Base-by-base conservation (phyloP, 2,888 invertebrate species). In the Cecidostiba fungosa region DNA sequence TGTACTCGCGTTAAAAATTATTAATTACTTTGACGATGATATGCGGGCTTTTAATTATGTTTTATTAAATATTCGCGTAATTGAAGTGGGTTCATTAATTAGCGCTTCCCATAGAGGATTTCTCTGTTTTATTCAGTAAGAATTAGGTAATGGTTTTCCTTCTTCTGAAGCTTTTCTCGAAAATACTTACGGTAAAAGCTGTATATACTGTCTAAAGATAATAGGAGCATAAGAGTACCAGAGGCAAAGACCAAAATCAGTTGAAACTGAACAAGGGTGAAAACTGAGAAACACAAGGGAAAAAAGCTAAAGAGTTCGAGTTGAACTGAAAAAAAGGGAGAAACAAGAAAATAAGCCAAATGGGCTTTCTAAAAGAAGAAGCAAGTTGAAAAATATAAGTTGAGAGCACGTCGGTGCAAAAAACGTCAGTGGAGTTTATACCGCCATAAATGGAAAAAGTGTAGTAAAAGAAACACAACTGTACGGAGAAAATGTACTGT, bases 231-330 rank as follows among this genome's bases (percentile, higher is more conserved):
- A 50, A 32, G 50, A 79, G 79, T 70, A 19, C 69, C 50, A 32
- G n/a, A 69, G n/a, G 32, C 32, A 69, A 23, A 70, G 70, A 70
- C 36, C 32, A 79, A 50, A 79, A 50, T 79, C 70, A 66, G 50
- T 32, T n/a, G 47, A 36, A 79, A 12, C 50, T 79, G 70, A 79
- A 32, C 36, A 79, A 70, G 70, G 50, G n/a, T 12, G 43, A 50
- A 70, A 70, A 39, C 1, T 19, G 43, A 70, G 23, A 32, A 54
- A 69, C 59, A 78, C 47, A 14, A n/a, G 26, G n/a, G n/a, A 62
- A 23, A 69, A 43, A 43, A 50, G 16, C 26, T 69, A 8, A 29
- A 59, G 66, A 43, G 16, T 19, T 8, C n/a, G 19, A 29, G 29
- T 39, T 43, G 12, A 66, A 69, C 32, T 54, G 19, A 32, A 78